These are phyloP conservation scores for Trochalopteron elliotii DNA, from an alignment of 2,113 vertebrate species.

Conservation along the genomic window DNA sequence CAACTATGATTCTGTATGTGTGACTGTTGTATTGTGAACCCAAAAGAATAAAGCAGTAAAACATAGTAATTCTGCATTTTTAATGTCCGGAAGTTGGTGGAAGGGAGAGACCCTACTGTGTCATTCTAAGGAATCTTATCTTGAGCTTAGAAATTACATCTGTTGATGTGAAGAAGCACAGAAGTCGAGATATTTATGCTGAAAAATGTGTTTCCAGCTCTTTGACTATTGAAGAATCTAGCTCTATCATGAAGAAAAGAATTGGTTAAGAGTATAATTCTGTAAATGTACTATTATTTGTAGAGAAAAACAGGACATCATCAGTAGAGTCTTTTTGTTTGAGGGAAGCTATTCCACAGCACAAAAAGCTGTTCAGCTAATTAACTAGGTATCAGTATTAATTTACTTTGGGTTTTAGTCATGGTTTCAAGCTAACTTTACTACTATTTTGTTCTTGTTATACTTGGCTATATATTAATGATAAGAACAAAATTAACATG, in stretches of 20 bases:
- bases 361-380: constrained; percentile 66
- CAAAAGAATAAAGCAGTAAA: not conserved
- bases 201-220: constrained; percentile 20
- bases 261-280: constrained; percentile 44
- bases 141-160: not conserved
- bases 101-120: not conserved
- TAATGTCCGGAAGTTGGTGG: not conserved
- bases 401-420: constrained; percentile 65
- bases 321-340: constrained; percentile 67
- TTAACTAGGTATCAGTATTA: constrained; percentile 66
- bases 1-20: not conserved
- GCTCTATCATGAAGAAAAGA: constrained; percentile 37
- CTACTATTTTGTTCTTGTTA: constrained; percentile 63
- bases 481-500: constrained; percentile 70
- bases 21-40: not conserved
- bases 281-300: constrained; percentile 49
- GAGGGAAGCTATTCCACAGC: constrained; percentile 56
- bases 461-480: constrained; percentile 45
- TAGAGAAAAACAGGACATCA: constrained; percentile 55
- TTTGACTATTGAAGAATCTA: constrained; percentile 23
- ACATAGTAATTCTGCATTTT: not conserved
- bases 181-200: not conserved
- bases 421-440: constrained; percentile 61
- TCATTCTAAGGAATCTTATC: not conserved
- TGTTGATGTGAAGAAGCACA: not conserved